Base-by-base conservation (phyloP, 2,113 vertebrate species). In the Eretmochelys imbricata region DNA sequence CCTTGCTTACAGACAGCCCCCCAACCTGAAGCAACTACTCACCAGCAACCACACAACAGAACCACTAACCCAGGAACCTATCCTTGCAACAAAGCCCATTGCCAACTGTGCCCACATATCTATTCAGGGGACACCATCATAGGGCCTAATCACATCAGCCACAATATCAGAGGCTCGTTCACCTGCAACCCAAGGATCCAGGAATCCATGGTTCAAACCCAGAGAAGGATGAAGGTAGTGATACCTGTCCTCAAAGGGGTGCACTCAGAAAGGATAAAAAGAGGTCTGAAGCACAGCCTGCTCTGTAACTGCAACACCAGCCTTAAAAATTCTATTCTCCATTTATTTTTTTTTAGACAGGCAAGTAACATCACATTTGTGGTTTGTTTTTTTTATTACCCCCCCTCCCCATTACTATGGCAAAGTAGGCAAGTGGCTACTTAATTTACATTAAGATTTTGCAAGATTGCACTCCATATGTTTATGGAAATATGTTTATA, bases 271-370 rank as follows among this genome's bases (percentile, higher is more conserved):
- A 31, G 59, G 59, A 65, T 14, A 65, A 65, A 65, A 65, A 35
- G 65, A n/a, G 65, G 17, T 69, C 65, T n/a, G 35, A 69, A 20
- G 65, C 16, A n/a, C 65, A 69, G 35, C 92, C 93, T 94, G 69
- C 69, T 86, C 91, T 91, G 88, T 93, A 96, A 97, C 93, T 87
- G 91, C 82, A 84, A 97, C 91, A 95, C 76, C 93, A 89, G 59
- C 48, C 76, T 22, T 0, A 93, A 94, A 59, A 94, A 89, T 84
- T 80, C 69, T 3, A 31, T 42, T 84, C 11, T 49, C 84, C 75
- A 48, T 25, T 95, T 89, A 93, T 87, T 55, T 48, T 72, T 72
- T 50, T 82, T 49, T 6, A 72, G 3, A 38, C 19, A 51, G 13
- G 17, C 27, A 51, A 10, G 46, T 14, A 42, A 25, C 24, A 16